These are phyloP conservation scores for Cheilosia vulpina DNA, from an alignment of 2,888 invertebrate species.

Conservation along the genomic window DNA sequence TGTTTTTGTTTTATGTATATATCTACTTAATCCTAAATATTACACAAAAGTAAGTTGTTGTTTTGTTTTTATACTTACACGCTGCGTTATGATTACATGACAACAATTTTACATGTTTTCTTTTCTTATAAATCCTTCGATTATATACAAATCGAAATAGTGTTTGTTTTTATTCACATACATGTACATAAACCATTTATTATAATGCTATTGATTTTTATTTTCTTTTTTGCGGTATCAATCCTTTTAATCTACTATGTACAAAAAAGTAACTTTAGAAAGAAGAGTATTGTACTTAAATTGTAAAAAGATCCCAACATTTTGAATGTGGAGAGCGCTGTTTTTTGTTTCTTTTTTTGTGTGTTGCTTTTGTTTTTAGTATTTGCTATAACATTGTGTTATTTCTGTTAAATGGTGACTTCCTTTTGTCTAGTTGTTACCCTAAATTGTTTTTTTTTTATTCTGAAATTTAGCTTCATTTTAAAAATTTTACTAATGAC, in stretches of 20 bases:
- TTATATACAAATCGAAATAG: slow-evolving; percentile 57
- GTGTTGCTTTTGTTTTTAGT: slow-evolving; percentile 26
- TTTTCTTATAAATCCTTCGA: slow-evolving; percentile 55
- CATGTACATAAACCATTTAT: slow-evolving; percentile 44
- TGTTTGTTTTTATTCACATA: slow-evolving; percentile 58
- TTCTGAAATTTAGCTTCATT: slow-evolving; percentile 57
- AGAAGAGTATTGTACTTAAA: slow-evolving; percentile 75
- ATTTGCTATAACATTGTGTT: slow-evolving; percentile 72
- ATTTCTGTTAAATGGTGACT: slow-evolving; percentile 63
- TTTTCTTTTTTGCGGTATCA: slow-evolving; percentile 27
- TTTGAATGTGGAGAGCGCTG: slow-evolving; percentile 69
- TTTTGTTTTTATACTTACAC: slow-evolving; percentile 50
- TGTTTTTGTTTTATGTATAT: slow-evolving; percentile 49
- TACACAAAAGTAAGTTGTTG: slow-evolving; percentile 68
- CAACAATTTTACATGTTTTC: slow-evolving; percentile 53
- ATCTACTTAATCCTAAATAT: slow-evolving; percentile 68
- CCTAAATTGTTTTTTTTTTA: slow-evolving; percentile 16
- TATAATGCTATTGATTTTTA: slow-evolving; percentile 54
- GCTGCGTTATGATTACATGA: slow-evolving; percentile 54
- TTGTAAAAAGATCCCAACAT: slow-evolving; percentile 72
- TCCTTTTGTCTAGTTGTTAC: slow-evolving; percentile 50
- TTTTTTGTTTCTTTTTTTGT: slow-evolving; percentile 44
- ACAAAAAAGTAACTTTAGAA: slow-evolving; percentile 66
- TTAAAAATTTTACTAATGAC: slow-evolving; percentile 73
- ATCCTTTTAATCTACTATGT: slow-evolving; percentile 68